These are phyloP conservation scores for Kryphioiulus occultus DNA, from an alignment of 2,888 invertebrate species.

Conservation along the genomic window DNA sequence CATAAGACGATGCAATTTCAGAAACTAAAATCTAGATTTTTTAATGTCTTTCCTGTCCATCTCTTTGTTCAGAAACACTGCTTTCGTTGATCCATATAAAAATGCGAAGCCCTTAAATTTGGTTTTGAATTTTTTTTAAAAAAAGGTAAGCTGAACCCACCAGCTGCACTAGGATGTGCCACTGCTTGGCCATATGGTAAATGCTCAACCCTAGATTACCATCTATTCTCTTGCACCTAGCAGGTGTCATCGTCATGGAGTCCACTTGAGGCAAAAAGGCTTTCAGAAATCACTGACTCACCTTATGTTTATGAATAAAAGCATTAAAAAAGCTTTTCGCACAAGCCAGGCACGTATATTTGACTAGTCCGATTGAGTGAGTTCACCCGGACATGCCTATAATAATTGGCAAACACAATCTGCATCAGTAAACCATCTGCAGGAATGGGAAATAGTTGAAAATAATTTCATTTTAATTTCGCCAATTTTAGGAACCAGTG, in stretches of 20 bases:
- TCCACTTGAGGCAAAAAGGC: slow-evolving; percentile 24
- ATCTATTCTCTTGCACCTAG: slow-evolving; percentile 12
- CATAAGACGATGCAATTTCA: neutral
- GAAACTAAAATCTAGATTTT: neutral
- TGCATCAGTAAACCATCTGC: no score
- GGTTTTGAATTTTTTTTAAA: neutral
- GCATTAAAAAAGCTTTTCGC: neutral
- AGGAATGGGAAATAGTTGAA: no score
- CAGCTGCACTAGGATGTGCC: slow-evolving; percentile 21
- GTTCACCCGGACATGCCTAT: neutral
- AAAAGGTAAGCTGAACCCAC: neutral
- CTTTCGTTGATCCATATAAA: slow-evolving; percentile 20
- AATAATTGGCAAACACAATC: neutral
- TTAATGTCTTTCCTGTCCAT: slow-evolving; percentile 25
- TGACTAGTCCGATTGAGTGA: neutral
- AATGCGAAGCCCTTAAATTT: neutral
- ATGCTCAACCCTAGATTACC: slow-evolving; percentile 32
- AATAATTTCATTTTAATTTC: neutral
- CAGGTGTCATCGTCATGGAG: slow-evolving; percentile 16
- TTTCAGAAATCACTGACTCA: slow-evolving; percentile 9
- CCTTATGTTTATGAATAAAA: slow-evolving; percentile 32
- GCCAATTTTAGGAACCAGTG: neutral
- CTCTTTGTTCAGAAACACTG: slow-evolving; percentile 6
- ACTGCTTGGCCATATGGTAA: slow-evolving; percentile 1
- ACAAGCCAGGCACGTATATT: neutral